Evolutionary conservation across 2,797 vertebrate species (phyloP), one percentile per base, ranked within the genome.

Genomic region (Coendou prehensilis): DNA sequence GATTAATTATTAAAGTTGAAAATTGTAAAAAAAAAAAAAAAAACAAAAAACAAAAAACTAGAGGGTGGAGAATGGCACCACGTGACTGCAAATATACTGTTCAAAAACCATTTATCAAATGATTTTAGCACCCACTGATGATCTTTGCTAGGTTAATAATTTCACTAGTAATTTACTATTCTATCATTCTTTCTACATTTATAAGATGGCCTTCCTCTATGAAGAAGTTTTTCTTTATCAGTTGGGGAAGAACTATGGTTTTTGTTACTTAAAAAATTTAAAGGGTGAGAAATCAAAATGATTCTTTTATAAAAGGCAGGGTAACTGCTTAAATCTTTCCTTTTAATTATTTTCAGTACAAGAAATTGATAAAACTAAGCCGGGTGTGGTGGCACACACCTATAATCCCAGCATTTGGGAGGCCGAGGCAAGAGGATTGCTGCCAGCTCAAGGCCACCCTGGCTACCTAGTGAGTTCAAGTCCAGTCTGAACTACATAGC

Each of bases 321-420:
- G 22, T 73, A 73, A 45, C 37, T 73, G 37, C 37, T 73, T 41
- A 41, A 37, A 23, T 73, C 64, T 78, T 89, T 63, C 63, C 54
- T 79, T 80, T 71, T 61, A 73, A 47, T 84, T 95, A 89, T 50
- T 89, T 92, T 73, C 80, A 85, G 47, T 56, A 37, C 47, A 85
- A 95, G 47, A 89, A 84, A 73, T 15, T 41, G 20, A 50, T 10
- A 63, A 54, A 52, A 52, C 69, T 71, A 41, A 41, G 26, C 45
- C 41, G 28, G 14, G 6, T 30, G 45, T 47, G 11, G 26, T 76
- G 28, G 73, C 13, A 50, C 73, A 76, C 15, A 8, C 45, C 26
- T 30, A 28, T 50, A 30, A 50, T 73, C 71, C 41, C 22, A 73
- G 71, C 71, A 41, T 45, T 73, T 73, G 41, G 71, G 71, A 45